Conservation (phyloP, 2,797 vertebrate genomes). For the Chrosomus eos region DNA sequence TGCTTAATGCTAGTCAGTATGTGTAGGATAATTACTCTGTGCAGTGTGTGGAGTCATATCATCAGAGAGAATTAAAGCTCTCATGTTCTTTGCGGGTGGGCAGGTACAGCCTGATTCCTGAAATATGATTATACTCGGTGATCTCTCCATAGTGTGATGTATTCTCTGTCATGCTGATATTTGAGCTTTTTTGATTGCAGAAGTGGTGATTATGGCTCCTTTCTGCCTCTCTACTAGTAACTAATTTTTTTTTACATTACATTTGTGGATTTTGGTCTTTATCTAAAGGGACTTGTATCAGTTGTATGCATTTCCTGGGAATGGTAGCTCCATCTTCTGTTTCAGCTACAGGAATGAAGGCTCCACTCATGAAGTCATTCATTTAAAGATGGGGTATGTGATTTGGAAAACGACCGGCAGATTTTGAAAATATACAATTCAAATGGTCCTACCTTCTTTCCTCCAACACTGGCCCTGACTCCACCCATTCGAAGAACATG, state of each 20-base stretch:
- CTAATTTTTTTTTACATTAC: neutral
- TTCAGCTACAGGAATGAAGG: neutral
- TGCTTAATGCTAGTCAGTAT: slow-evolving; percentile 9
- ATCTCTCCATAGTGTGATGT: neutral
- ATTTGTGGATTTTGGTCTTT: neutral
- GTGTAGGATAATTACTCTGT: slow-evolving; percentile 25
- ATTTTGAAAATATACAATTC: too few species aligned
- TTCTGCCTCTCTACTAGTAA: neutral
- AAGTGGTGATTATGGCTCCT: neutral
- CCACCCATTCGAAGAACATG: too few species aligned
- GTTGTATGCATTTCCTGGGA: neutral
- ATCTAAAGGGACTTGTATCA: neutral
- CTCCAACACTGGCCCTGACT: too few species aligned
- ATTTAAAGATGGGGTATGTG: too few species aligned
- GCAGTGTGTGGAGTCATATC: slow-evolving; percentile 1
- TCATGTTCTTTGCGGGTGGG: neutral
- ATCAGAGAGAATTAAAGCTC: slow-evolving; percentile 25
- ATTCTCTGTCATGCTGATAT: neutral
- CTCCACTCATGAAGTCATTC: neutral
- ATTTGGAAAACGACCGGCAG: too few species aligned
- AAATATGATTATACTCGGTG: neutral
- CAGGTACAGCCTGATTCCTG: neutral
- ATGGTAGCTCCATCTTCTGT: neutral
- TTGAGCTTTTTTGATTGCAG: neutral
- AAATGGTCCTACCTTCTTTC: too few species aligned